Base-by-base conservation (phyloP, 2,888 invertebrate species). In the Tetanocera ferruginea region DNA sequence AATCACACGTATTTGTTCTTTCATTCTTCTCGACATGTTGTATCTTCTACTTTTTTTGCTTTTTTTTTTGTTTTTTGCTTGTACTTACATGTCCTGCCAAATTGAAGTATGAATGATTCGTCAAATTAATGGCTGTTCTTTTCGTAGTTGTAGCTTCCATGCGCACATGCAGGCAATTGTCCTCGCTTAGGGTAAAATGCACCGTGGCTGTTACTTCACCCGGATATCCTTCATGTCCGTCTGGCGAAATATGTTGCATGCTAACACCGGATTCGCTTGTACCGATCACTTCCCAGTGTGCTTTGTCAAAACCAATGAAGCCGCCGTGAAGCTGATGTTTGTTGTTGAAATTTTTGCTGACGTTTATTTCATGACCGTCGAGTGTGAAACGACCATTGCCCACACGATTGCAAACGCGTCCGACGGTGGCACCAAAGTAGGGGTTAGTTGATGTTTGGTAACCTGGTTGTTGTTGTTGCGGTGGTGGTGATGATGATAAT, bases 101-200 rank as follows among this genome's bases (percentile, higher is more conserved):
- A 90, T 98, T 98, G 89, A 98, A 98, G 88, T 95, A 98, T 1
- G 95, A 93, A 86, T 97, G 95, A 88, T 95, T 96, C 67, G 97
- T 97, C 76, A 98, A 90, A 89, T 96, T 98, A 79, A 98, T 91
- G 17, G 95, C 93, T 0, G 97, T 98, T 0, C 95, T 92, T 86
- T 95, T 95, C 11, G 93, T 94, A 3, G 95, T 92, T 3, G 92
- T 93, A 23, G 96, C 96, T 81, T 91, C 92, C 91, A 95, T 96
- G 79, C 93, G 92, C 5, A 98, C 92, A 78, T 92, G 90, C 60
- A 98, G 91, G 79, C 93, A 93, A 86, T 97, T 95, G 80, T 94
- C 93, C 34, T 93, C 92, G 8, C 92, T 93, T 25, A 97, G 91
- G 82, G 93, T 92, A 86, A 94, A 97, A 0, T 91, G 91, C 0